A percentile compares a stretch with the other conserved stretches of the same genome.
These are phyloP conservation scores for Planiliza haematocheilus DNA, from an alignment of 2,113 vertebrate genomes.

Conservation along the genomic window DNA sequence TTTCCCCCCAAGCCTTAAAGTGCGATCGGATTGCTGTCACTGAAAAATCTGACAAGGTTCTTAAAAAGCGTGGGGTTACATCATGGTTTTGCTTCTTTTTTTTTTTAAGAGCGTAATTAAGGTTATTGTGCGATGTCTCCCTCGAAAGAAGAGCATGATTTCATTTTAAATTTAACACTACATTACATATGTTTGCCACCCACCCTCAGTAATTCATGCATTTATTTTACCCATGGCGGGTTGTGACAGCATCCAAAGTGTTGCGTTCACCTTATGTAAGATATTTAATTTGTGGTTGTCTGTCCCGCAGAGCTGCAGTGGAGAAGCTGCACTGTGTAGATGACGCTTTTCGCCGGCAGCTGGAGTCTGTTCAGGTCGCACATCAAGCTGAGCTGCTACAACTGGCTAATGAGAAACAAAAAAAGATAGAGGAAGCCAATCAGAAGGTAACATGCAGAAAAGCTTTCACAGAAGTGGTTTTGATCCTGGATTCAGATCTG, in stretches of 20 bases:
- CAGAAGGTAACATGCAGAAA: slow-evolving; percentile 85
- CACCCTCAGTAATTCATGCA: background rate
- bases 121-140: background rate
- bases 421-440: slow-evolving; percentile 88
- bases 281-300: slow-evolving; percentile 18
- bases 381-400: slow-evolving; percentile 89
- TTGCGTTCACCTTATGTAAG: background rate
- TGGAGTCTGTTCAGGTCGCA: slow-evolving; percentile 87
- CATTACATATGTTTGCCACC: background rate
- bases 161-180: slow-evolving; percentile 5
- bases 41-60: background rate
- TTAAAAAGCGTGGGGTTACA: background rate
- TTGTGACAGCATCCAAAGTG: background rate
- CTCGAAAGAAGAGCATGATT: background rate
- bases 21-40: background rate
- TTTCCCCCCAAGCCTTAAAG: background rate
- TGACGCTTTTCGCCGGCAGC: slow-evolving; percentile 89
- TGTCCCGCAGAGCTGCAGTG: slow-evolving; percentile 83
- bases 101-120: background rate
- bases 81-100: background rate
- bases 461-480: background rate
- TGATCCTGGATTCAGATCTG: background rate
- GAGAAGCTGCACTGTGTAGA: slow-evolving; percentile 92
- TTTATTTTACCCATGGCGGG: background rate
- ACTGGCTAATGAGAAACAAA: slow-evolving; percentile 88